Conservation (phyloP, 2,113 vertebrate genomes). For the Neotoma lepida region DNA sequence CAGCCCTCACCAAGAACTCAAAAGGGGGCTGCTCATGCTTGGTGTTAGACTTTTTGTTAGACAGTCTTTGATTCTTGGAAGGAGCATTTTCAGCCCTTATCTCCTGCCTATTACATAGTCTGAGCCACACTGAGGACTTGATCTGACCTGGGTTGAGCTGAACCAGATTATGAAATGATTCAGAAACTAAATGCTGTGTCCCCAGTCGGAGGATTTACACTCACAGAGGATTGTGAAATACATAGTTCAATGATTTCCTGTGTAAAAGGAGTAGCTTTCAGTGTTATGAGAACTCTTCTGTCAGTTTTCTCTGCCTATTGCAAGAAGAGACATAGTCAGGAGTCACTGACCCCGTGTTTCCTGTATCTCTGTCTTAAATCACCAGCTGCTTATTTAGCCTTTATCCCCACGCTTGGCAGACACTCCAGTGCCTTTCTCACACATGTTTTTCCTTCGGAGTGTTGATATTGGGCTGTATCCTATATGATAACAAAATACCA, state of each 20-base stretch:
- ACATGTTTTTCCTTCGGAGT: slow-evolving; percentile 73
- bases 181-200: background rate
- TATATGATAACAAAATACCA: slow-evolving; percentile 80
- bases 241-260: background rate
- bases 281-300: background rate
- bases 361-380: slow-evolving; percentile 70
- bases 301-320: background rate
- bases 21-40: background rate
- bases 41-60: background rate
- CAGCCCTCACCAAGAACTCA: background rate
- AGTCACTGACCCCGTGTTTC: slow-evolving; percentile 53
- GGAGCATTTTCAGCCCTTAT: background rate
- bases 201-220: background rate
- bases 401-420: slow-evolving; percentile 66
- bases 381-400: slow-evolving; percentile 72
- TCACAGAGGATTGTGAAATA: background rate
- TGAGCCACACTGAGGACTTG: background rate
- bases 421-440: slow-evolving; percentile 54
- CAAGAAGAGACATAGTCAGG: background rate
- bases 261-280: background rate
- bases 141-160: background rate
- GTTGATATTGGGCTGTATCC: slow-evolving; percentile 74
- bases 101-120: background rate
- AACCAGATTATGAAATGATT: background rate
- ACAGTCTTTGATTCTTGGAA: background rate